These are phyloP conservation scores for Serinus canaria DNA, from an alignment of 2,113 vertebrate genomes.

Conservation along the genomic window DNA sequence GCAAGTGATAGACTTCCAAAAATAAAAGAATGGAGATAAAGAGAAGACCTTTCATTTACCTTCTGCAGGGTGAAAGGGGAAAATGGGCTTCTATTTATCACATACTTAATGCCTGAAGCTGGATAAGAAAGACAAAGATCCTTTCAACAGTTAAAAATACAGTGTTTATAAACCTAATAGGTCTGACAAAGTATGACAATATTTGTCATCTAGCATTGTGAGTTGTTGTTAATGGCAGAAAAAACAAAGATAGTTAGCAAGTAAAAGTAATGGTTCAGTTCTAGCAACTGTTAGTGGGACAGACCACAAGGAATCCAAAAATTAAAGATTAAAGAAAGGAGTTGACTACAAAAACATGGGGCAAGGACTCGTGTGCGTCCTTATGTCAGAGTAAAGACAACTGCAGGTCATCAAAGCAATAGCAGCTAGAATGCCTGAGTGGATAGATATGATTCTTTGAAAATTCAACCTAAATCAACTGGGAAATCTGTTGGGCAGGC, in stretches of 20 bases:
- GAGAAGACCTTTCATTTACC: neutral
- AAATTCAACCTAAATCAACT: neutral
- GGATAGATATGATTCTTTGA: neutral
- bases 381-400: neutral
- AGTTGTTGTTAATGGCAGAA: neutral
- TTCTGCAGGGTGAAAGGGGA: neutral
- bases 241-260: neutral
- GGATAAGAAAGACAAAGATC: neutral
- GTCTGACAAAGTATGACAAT: neutral
- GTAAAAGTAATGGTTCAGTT: neutral
- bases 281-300: neutral
- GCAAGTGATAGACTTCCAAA: neutral
- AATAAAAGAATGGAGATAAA: neutral
- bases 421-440: neutral
- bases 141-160: neutral
- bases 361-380: accelerated
- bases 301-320: neutral
- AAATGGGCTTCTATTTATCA: neutral
- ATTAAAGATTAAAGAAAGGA: neutral
- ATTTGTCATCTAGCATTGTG: neutral
- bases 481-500: neutral
- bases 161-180: neutral
- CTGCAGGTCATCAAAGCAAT: neutral
- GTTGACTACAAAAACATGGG: neutral
- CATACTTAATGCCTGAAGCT: neutral